Evolutionary conservation across 2,797 vertebrate genomes (phyloP), one percentile per base, ranked within the genome.

Genomic region (Eulemur mongoz): DNA sequence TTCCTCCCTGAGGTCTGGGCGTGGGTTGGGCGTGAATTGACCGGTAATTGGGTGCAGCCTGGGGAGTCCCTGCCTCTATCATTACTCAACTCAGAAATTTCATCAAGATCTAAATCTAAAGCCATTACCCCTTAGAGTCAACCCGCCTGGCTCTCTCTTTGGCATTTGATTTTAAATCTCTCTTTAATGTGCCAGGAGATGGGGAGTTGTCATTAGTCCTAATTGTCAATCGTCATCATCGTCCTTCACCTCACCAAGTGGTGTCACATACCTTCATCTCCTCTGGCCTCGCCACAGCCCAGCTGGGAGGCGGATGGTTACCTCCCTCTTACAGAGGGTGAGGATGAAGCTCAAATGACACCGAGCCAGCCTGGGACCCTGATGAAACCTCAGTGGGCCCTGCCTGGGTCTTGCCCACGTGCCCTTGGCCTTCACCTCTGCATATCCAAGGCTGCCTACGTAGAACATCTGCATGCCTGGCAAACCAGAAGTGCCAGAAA

Each of bases 1-100:
- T 98, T 93, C 87, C 97, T 97, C 96, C 69, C 73, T 87, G 61
- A 97, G 97, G 98, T 97, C 57, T 67, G 57, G 97, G 97, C 52
- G 65, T 27, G 76, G 96, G 91, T 54, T 93, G 95, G 94, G 97
- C 97, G 92, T 25, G 17, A 96, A 35, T 89, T 98, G 97, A 96
- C 96, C 95, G 72, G 92, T 95, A 97, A 97, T 78, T 92, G 57
- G 82, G 76, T 8, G 11, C 57, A 81, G 80, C 32, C 15, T 72
- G 14, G 45, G 75, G 20, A 14, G 10, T 25, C 32, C 20, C 23
- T 70, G 45, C 50, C 35, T 18, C 78, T 18, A 13, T 65, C 82
- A 91, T 91, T 48, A 72, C 40, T 81, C 88, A 59, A 81, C 40
- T 69, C 91, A 73, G 89, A 96, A 95, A 94, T 92, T 92, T 94